Evolutionary conservation across 2,797 vertebrate species (phyloP).

Genomic region (Echiichthys vipera): DNA sequence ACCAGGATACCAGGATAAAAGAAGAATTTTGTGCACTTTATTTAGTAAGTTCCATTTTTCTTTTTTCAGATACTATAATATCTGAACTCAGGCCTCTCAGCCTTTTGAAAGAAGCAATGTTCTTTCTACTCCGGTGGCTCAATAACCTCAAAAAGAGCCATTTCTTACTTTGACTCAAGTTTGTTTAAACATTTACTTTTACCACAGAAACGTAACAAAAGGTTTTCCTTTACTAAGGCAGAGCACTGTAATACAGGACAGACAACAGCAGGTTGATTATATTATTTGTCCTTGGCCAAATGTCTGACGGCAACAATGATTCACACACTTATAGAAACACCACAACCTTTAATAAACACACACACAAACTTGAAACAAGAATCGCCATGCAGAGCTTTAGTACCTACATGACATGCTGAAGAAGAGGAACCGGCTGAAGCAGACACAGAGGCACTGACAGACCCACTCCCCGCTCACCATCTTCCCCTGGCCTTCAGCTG

Average conservation of each 20-base stretch:
- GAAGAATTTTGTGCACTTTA: neutral
- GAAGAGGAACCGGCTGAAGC: conserved; percentile 91
- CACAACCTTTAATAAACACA: neutral
- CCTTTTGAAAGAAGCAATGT: neutral
- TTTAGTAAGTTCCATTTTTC: neutral
- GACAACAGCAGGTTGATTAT: neutral
- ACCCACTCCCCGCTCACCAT: conserved; percentile 96
- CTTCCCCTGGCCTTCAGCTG: conserved; percentile 72
- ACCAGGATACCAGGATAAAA: too few relatives aligned
- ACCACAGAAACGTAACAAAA: neutral
- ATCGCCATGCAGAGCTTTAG: conserved; percentile 18
- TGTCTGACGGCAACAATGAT: neutral
- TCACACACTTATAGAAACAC: neutral
- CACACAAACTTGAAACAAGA: neutral
- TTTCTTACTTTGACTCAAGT: neutral
- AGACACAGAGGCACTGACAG: conserved; percentile 96
- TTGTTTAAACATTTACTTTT: neutral
- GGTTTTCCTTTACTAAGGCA: neutral
- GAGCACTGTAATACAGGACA: neutral
- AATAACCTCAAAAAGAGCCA: neutral
- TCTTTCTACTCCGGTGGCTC: neutral
- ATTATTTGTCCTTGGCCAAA: neutral
- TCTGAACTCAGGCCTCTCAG: neutral
- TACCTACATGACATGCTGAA: conserved; percentile 98
- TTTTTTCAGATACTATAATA: neutral